phyloP scores from a whole-genome alignment of 2,797 vertebrate species.

The Borostomias antarcticus region DNA sequence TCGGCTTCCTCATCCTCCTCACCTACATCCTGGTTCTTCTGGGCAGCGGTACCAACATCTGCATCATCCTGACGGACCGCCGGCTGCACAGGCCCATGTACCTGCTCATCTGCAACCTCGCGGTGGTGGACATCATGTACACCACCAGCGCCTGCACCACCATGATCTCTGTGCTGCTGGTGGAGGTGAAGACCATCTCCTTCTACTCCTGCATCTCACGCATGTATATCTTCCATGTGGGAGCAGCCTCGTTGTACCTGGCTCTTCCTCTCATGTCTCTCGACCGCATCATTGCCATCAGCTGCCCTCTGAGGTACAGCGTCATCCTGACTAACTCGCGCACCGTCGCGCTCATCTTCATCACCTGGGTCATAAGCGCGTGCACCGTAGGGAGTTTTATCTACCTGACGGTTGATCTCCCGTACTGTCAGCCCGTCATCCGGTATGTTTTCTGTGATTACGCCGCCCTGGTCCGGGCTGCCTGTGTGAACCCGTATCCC shows the following conservation, averaged over 20 bases:
- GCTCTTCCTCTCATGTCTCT: slow-evolving; percentile 45
- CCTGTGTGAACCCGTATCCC: too few relatives aligned
- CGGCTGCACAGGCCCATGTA: slow-evolving; percentile 50
- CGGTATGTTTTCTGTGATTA: slow-evolving; percentile 45
- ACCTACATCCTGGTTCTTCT: too few relatives aligned
- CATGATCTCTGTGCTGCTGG: too few relatives aligned
- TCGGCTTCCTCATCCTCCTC: slow-evolving; percentile 34
- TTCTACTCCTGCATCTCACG: slow-evolving; percentile 34
- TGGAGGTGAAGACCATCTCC: slow-evolving; percentile 34
- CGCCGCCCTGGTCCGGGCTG: slow-evolving; percentile 30
- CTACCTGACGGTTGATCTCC: slow-evolving; percentile 6
- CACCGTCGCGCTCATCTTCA: slow-evolving; percentile 10
- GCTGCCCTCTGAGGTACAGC: slow-evolving; percentile 34
- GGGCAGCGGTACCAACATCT: slow-evolving; percentile 37
- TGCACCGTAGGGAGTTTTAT: neutral
- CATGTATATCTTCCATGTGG: slow-evolving; percentile 36
- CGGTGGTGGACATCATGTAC: slow-evolving; percentile 41
- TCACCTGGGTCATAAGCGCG: slow-evolving; percentile 27
- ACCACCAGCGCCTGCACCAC: slow-evolving; percentile 19
- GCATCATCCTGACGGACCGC: slow-evolving; percentile 32
- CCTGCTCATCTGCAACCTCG: slow-evolving; percentile 50
- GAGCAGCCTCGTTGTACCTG: slow-evolving; percentile 23
- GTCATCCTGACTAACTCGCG: slow-evolving; percentile 43
- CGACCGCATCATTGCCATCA: slow-evolving; percentile 42
- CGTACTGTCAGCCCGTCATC: too few relatives aligned